Evolutionary conservation across 1,140 invertebrate species (phyloP), one percentile per base, ranked within the genome.

Genomic region (Orussus abietinus): DNA sequence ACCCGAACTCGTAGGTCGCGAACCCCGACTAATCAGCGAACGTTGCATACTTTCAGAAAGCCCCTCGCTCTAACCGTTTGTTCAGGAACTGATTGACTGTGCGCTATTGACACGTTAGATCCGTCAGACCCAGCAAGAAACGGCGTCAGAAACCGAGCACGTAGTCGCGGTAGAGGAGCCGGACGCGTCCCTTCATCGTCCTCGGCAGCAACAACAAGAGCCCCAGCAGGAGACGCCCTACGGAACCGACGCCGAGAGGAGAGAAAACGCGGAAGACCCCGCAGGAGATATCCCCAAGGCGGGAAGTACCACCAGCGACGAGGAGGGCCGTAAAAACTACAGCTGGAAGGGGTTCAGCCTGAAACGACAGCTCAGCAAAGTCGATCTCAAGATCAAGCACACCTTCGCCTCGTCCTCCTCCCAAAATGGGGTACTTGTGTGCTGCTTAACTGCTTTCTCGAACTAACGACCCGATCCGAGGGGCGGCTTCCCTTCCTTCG

Each of bases 311-410:
- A 22, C 40, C 22, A 49, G 55, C 39, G 57, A 58, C 20, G 62
- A 67, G 42, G 65, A 69, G 5, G 38, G 49, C 31, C 50, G 55
- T 42, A 72, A 69, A 53, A 62, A 53, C 49, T 63, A 64, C 41
- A 76, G 80, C 25, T 83, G 82, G 81, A 84, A 76, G 59, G 79
- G 77, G 39, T 85, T 88, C 65, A 86, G 81, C 59, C 75, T 90
- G 28, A 89, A 88, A 67, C 80, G 86, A 61, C 86, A 87, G 66
- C 75, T 89, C 48, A 86, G 82, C 43, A 86, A 81, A 69, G 85
- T 87, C 40, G 87, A 90, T 69, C 75, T 87, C 54, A 88, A 86
- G 66, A 75, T 88, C 48, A 85, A 86, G 59, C 83, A 80, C 51
- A 80, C 75, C 43, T 80, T 77, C 66, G 75, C 75, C 52, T 67